Base-by-base conservation (phyloP, 2,113 vertebrate genomes). In the Chauna torquata region DNA sequence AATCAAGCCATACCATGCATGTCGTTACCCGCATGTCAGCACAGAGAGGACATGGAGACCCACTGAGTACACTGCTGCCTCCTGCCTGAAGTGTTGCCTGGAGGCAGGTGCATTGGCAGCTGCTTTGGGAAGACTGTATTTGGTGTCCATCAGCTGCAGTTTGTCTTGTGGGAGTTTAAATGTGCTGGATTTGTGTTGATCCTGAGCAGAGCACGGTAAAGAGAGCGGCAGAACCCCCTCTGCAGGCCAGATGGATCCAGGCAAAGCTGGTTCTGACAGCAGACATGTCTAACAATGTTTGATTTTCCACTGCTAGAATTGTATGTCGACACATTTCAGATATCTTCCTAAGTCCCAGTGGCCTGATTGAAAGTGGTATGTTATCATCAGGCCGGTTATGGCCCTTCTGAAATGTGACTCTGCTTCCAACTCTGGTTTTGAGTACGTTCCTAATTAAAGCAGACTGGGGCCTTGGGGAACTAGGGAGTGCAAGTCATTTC, bases 21-120 rank as follows among this genome's bases (percentile, higher is more conserved):
- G 47, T 30, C 44, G 27, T 40, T 1, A 0, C 13, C 65, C 68
- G 61, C n/a, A 30, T 0, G 0, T 70, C 76, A n/a, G 38, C 38
- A 17, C 50, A 38, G 50, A 84, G 40, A 34, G 50, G 22, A 54
- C 17, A 6, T 0, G 3, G 25, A 86, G 62, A 44, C 11, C 32
- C 19, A 1, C 12, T 12, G 12, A 50, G 50, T 49, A 82, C 68
- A 47, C 28, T 30, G 45, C 25, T 6, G 4, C 23, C 66, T 76
- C 38, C 45, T 49, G 45, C 50, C 45, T 82, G 52, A 75, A 68
- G 20, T 18, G 83, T 25, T 3, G 11, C n/a, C 50, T 87, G 69
- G 42, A 61, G 75, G 27, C 59, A 52, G 6, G 7, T 4, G 12
- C 11, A 8, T 20, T 1, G 0, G 58, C 49, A 70, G 40, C 14